Evolutionary conservation across 2,113 vertebrate genomes (phyloP), one percentile per base, ranked within the genome.

Genomic region (Monopterus albus): DNA sequence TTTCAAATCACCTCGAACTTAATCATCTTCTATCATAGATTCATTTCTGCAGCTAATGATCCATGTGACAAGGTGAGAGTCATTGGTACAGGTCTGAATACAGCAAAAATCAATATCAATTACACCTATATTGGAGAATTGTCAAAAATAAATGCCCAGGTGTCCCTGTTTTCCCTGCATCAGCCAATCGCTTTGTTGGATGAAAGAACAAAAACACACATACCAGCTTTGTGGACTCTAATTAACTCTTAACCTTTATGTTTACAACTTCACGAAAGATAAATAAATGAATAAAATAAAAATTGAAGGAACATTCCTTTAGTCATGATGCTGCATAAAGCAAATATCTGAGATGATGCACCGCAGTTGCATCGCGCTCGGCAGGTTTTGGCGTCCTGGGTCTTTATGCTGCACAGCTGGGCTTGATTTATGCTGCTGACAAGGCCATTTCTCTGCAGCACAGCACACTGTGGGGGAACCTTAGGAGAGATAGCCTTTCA

Each of bases 401-500:
- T 72, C 55, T 35, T n/a, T n/a, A 2, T 31, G 33, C 59, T 14
- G 51, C 77, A 60, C 85, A 89, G 83, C 89, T 88, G 81, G 79
- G 80, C 89, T 88, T 93, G 91, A 95, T 94, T 90, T 91, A 91
- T 85, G 89, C 73, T 35, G 56, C 87, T 90, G 90, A 92, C 91
- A 91, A 90, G 88, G 92, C 92, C 90, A 75, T 85, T 88, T 87
- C 90, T 92, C 93, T 85, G 56, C 83, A 71, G 66, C 84, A 61
- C 76, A 68, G 66, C 17, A 50, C 83, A 73, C 85, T 67, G 89
- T 84, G 60, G 77, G n/a, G 78, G 76, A 72, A 84, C 62, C 14
- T 79, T 73, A 79, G 79, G 88, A 91, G 89, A 91, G 92, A 89
- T 75, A 82, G 86, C 79, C 78, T 88, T 58, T 91, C 85, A 79